Percentiles rank a stretch among this genome's conserved stretches.
Evolutionary conservation across 1,140 invertebrate genomes (phyloP).

Genomic region (Galleria mellonella): DNA sequence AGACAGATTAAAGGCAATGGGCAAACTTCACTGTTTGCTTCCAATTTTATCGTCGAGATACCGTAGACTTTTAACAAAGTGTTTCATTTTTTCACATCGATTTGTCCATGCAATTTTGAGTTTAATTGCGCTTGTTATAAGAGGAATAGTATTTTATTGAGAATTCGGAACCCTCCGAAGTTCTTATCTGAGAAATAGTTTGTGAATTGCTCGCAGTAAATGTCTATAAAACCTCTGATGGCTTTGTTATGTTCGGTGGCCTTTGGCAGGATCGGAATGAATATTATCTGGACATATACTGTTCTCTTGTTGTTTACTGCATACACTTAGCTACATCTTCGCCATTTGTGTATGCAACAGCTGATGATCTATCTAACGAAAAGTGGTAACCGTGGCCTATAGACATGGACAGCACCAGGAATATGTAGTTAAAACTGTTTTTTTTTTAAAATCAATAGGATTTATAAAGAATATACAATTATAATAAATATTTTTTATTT

Average conservation of each 20-base stretch:
- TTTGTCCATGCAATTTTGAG: neutral
- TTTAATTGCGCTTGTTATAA: neutral
- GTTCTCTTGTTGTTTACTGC: no score
- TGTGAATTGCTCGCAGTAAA: conserved; percentile 22
- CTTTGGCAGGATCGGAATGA: no score
- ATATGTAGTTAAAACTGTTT: no score
- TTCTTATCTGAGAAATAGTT: conserved; percentile 7
- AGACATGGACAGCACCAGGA: no score
- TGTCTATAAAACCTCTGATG: conserved; percentile 32
- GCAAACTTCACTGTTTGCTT: conserved; percentile 45
- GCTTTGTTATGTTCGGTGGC: conserved; percentile 35
- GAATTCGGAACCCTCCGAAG: neutral
- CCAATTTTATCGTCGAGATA: conserved; percentile 46
- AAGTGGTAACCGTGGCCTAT: no score
- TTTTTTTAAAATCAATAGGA: no score
- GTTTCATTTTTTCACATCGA: conserved; percentile 8
- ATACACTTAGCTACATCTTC: no score
- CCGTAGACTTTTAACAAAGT: conserved; percentile 16
- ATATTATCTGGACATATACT: no score
- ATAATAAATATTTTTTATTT: no score
- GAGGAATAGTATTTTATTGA: neutral
- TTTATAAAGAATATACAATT: no score
- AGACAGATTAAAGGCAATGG: conserved; percentile 43
- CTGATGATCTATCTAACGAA: no score
- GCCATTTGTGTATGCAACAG: no score